These are phyloP conservation scores for Gryon sp. DNA, from an alignment of 1,140 invertebrate species.

Conservation along the genomic window DNA sequence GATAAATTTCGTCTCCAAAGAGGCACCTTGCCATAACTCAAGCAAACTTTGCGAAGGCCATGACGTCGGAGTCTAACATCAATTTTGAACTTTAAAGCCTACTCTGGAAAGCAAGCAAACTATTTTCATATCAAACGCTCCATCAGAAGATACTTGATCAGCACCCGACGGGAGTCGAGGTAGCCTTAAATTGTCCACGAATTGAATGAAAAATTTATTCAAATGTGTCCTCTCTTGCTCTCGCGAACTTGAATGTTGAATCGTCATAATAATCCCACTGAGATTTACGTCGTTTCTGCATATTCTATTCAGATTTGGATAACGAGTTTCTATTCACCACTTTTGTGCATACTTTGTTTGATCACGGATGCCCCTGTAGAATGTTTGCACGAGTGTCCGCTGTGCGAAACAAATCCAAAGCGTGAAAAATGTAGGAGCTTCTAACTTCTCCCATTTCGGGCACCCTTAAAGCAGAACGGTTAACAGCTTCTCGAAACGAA, in stretches of 20 bases:
- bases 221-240: constrained; percentile 5
- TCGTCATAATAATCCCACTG: constrained; percentile 17
- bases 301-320: constrained; percentile 62
- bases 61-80: constrained; percentile 5
- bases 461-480: constrained; percentile 55
- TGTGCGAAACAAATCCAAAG: constrained; percentile 52
- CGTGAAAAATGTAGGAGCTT: constrained; percentile 64
- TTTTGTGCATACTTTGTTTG: constrained; percentile 65
- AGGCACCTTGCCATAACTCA: constrained; percentile 3
- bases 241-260: no score
- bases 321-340: constrained; percentile 72
- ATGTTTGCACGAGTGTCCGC: constrained; percentile 62
- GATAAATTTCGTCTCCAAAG: constrained; percentile 4
- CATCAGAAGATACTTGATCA: not conserved
- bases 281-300: constrained; percentile 37
- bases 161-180: not conserved
- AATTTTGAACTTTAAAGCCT: constrained; percentile 16
- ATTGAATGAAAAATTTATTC: constrained; percentile 37
- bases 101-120: not conserved
- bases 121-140: constrained; percentile 5
- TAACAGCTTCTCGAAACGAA: constrained; percentile 48
- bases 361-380: constrained; percentile 39
- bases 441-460: constrained; percentile 37
- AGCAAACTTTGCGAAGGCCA: constrained; percentile 6
- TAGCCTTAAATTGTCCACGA: constrained; percentile 6